Percentiles rank a stretch among this genome's conserved stretches.
phyloP scores from a whole-genome alignment of 2,113 vertebrate species.

The Psephotus haematonotus region DNA sequence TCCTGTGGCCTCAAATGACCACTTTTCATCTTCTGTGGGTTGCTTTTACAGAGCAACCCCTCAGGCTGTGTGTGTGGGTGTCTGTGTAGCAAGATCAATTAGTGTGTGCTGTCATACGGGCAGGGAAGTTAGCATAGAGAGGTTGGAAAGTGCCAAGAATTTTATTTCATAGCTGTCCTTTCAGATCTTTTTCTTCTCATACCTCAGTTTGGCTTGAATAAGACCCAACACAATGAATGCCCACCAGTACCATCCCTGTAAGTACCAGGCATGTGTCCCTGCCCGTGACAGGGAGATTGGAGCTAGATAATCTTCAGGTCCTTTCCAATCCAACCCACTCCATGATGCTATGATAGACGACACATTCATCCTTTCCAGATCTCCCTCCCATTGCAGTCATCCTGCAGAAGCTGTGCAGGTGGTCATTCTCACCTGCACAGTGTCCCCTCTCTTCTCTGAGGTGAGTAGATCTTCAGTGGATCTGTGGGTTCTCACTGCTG shows the following conservation, averaged over 20 bases:
- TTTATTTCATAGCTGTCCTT: neutral
- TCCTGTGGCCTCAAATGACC: neutral
- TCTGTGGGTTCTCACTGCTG: neutral
- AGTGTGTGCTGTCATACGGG: neutral
- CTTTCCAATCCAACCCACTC: neutral
- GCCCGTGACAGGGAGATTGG: neutral
- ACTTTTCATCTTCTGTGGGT: neutral
- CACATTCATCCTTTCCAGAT: neutral
- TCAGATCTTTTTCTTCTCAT: neutral
- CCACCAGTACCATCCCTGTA: no score
- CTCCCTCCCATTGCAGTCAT: neutral
- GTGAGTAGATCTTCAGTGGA: neutral
- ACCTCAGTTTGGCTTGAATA: neutral
- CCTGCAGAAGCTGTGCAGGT: neutral
- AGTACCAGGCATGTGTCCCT: neutral
- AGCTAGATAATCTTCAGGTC: neutral
- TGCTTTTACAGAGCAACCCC: neutral
- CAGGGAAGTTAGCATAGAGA: neutral
- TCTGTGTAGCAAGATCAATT: neutral
- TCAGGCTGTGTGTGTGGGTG: neutral
- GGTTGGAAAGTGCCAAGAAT: neutral
- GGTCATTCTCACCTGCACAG: neutral
- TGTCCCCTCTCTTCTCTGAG: neutral
- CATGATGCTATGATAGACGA: neutral
- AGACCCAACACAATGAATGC: neutral